Evolutionary conservation across 1,140 invertebrate genomes (phyloP), one percentile per base, ranked within the genome.

Genomic region (Dendroctonus valens): DNA sequence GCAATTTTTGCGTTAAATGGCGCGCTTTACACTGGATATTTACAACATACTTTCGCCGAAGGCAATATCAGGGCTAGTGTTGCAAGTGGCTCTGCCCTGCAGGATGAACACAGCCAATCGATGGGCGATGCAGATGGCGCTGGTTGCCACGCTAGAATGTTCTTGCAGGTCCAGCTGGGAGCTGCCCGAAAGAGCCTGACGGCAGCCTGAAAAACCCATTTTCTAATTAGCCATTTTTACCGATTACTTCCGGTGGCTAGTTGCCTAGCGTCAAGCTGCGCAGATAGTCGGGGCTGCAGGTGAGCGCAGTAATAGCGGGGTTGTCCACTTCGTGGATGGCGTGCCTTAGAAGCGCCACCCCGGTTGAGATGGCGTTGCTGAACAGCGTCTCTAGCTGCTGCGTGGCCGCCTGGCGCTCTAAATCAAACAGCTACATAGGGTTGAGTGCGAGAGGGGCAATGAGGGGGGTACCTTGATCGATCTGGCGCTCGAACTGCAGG

Each of bases 41-140:
- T 11, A 12, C 1, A 0, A 83, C 83, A 83, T 83, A 90, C 88
- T 82, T 75, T 91, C 88, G 37, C 87, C 88, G 76, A 86, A 83
- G 49, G 85, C 83, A 72, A 91, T 89, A 78, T 91, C 87, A 41
- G 87, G 86, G 50, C 87, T 85, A 8, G 85, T 88, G 76, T 90
- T 89, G 9, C 86, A 87, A 12, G 87, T 87, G 2, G 87, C 86
- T 78, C 87, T 86, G 7, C 87, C 89, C 73, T 87, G 83, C 59
- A 89, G 77, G 44, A 91, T 78, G 75, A 86, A 87, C 59, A 83
- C 80, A 9, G 85, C 80, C 14, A 87, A 75, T 37, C 79, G 74
- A 77, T 90, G 85, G 15, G 76, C 70, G 11, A 78, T 69, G 67
- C 60, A 69, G 52, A 65, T 72, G 39, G 72, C 53, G 37, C 41